These are phyloP conservation scores for Xiphorhynchus erythropygius DNA, from an alignment of 2,797 vertebrate genomes.

Conservation along the genomic window DNA sequence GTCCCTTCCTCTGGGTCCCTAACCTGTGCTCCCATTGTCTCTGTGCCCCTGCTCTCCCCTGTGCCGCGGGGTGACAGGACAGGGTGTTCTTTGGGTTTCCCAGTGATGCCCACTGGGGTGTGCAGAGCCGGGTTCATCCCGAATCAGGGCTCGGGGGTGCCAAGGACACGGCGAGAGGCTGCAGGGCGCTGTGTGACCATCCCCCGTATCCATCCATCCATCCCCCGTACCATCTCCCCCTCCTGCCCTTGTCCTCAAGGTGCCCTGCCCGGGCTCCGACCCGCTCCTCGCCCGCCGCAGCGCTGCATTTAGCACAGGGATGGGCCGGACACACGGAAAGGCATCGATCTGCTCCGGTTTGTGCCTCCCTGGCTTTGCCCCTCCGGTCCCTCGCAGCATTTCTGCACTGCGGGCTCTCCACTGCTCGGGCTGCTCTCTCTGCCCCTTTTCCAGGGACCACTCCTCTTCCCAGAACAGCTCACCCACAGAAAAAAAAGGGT, in stretches of 20 bases:
- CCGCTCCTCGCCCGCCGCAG: not conserved
- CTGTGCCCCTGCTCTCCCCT: not conserved
- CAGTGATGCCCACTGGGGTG: not conserved
- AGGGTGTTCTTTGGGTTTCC: not conserved
- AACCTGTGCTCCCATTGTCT: not conserved
- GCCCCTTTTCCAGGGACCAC: not conserved
- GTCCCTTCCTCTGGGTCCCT: too few species aligned
- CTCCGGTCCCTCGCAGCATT: not conserved
- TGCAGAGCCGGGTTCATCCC: not conserved
- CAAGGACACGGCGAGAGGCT: not conserved
- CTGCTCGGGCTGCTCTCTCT: not conserved
- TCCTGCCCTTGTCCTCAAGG: not conserved
- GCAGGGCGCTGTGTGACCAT: not conserved
- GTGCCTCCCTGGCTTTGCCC: not conserved
- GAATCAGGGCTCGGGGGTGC: too few species aligned
- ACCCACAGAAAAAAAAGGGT: not conserved
- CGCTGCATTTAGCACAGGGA: slow-evolving; percentile 6
- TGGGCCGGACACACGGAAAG: not conserved
- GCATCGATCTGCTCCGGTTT: slow-evolving; percentile 9
- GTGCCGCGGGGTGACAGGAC: not conserved
- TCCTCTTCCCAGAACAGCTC: not conserved
- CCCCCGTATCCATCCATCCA: not conserved
- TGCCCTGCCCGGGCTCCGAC: not conserved
- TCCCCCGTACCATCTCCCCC: not conserved
- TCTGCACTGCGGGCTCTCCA: not conserved